A percentile compares a stretch with the other conserved stretches of the same genome.
Evolutionary conservation across 2,888 invertebrate species (phyloP).

Genomic region (Chymomyza caudatula): DNA sequence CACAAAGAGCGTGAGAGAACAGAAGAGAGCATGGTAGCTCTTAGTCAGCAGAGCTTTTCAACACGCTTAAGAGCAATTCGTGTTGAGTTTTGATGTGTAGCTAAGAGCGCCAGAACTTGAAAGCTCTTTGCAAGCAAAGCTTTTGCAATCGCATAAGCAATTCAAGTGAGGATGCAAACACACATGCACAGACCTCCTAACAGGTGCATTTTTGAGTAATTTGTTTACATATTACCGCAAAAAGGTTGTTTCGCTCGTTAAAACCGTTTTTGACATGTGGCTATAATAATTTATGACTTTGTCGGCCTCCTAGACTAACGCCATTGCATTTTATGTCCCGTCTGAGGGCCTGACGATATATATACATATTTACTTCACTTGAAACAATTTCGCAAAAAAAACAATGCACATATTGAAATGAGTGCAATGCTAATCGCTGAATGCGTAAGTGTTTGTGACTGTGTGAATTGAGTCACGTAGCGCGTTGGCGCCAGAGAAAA

Average conservation of each 20-base stretch:
- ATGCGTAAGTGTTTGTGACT: too few species aligned
- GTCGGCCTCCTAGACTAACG: not conserved
- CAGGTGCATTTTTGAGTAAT: not conserved
- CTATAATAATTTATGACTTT: constrained; percentile 5
- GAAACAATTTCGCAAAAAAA: too few species aligned
- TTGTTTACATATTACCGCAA: not conserved
- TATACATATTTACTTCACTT: not conserved
- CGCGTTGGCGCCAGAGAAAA: not conserved
- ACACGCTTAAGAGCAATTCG: constrained; percentile 42
- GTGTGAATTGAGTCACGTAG: constrained; percentile 8
- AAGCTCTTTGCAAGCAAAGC: constrained; percentile 33
- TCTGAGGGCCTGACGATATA: constrained; percentile 1
- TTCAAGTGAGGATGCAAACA: not conserved
- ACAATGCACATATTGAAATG: not conserved
- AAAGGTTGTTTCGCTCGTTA: not conserved
- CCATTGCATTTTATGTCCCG: not conserved
- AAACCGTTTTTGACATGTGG: not conserved
- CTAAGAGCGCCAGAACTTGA: constrained; percentile 27
- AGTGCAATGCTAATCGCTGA: not conserved
- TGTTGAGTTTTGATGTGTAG: constrained; percentile 41
- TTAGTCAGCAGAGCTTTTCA: constrained; percentile 51
- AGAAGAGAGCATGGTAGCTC: not conserved
- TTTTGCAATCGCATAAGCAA: too few species aligned
- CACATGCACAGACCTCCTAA: not conserved
- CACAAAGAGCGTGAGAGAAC: not conserved